A percentile compares a stretch with the other conserved stretches of the same genome.
phyloP scores from a whole-genome alignment of 2,113 vertebrate genomes.

The Apus apus region DNA sequence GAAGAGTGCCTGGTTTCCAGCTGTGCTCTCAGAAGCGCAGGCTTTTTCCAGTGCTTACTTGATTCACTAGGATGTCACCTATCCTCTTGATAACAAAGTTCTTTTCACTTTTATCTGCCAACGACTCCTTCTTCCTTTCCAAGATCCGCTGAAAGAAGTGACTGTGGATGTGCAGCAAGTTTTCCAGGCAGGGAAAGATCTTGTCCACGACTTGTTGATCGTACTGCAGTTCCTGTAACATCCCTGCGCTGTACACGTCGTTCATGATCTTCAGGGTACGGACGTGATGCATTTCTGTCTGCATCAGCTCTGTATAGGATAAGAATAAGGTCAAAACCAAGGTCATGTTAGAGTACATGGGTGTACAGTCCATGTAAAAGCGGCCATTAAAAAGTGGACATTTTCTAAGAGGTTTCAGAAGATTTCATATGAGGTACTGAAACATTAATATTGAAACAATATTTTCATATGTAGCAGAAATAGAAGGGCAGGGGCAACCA shows the following conservation, averaged over 20 bases:
- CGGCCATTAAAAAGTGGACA: background rate
- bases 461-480: background rate
- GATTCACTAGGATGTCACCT: slow-evolving; percentile 88
- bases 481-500: accelerated
- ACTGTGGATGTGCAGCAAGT: slow-evolving; percentile 90
- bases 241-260: slow-evolving; percentile 91
- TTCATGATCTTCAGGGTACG: slow-evolving; percentile 96
- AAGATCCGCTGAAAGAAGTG: slow-evolving; percentile 88
- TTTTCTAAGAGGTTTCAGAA: background rate
- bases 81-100: slow-evolving; percentile 88
- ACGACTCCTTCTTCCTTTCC: slow-evolving; percentile 89
- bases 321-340: background rate
- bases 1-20: background rate
- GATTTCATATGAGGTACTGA: background rate
- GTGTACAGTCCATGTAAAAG: background rate
- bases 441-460: background rate
- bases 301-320: slow-evolving; percentile 86
- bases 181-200: slow-evolving; percentile 91
- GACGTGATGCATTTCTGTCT: slow-evolving; percentile 96
- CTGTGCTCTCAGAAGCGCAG: background rate
- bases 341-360: background rate
- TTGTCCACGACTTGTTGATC: slow-evolving; percentile 86
- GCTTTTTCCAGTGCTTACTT: slow-evolving; percentile 78
- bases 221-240: slow-evolving; percentile 88
- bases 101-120: slow-evolving; percentile 78